Evolutionary conservation across 1,140 invertebrate species (phyloP), one percentile per base, ranked within the genome.

Genomic region (Episyrphus balteatus): DNA sequence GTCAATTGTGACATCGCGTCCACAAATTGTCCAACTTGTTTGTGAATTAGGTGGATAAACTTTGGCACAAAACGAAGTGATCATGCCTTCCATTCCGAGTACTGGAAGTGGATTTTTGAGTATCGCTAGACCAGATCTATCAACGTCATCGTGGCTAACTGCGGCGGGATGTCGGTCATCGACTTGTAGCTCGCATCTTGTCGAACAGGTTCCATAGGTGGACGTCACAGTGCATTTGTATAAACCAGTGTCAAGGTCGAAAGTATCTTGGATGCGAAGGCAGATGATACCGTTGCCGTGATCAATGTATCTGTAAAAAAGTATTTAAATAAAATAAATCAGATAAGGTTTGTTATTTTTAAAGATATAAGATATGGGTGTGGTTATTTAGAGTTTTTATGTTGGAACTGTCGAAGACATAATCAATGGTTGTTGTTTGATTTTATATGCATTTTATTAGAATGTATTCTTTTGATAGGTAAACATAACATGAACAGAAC

Each of bases 201-300:
- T 66, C 48, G 47, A 54, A 50, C 65, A 69, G 15, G 56, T 55
- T 14, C 58, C 41, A 44, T 47, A 43, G 37, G 45, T 41, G 15
- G 56, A 55, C 30, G 51, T 59, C 5, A 81, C 78, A 50, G 78
- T 74, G 55, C 83, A 87, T 46, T 73, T 73, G 57, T 88, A 89
- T 37, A 75, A 68, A n/a, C 84, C 86, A 31, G 75, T 73, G 65
- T 88, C 84, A 54, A 82, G 73, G 17, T 73, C 62, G 55, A 79
- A 79, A 31, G 78, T 73, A 55, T 88, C 79, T 11, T 72, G 67
- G 33, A 90, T 73, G 21, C 74, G 68, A 26, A 89, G 70, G 34
- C 73, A 77, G 39, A 81, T 70, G 5, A 71, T 66, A 26, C 79
- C 78, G 40, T 80, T 75, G 41, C 74, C 75, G 42, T 77, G 75